Conservation (phyloP, 1,140 invertebrate species). For the Drosophila mauritiana region DNA sequence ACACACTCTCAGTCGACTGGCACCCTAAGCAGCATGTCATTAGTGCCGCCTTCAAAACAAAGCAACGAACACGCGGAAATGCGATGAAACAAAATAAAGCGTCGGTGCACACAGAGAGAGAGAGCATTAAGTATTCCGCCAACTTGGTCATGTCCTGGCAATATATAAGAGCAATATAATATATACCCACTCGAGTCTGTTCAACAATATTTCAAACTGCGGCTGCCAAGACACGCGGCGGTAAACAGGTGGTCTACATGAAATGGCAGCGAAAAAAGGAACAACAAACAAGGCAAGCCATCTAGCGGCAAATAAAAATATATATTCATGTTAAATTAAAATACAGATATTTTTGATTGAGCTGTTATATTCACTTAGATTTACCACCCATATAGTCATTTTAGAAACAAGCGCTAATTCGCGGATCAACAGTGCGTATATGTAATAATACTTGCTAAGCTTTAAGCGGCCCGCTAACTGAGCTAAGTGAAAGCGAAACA, state of each 20-base stretch:
- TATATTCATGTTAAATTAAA: neutral
- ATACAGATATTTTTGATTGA: neutral
- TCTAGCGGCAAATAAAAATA: neutral
- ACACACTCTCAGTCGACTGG: constrained; percentile 18
- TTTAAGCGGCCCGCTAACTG: constrained; percentile 23
- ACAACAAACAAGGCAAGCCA: neutral
- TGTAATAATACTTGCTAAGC: constrained; percentile 29
- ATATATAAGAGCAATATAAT: constrained; percentile 1
- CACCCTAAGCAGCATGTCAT: constrained; percentile 59
- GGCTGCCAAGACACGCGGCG: neutral
- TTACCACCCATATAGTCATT: neutral
- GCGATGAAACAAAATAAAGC: constrained; percentile 20
- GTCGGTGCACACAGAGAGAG: neutral
- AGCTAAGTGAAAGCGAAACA: neutral
- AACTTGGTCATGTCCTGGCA: constrained; percentile 23
- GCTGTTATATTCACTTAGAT: neutral
- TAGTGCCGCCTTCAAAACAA: constrained; percentile 48
- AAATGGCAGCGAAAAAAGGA: neutral
- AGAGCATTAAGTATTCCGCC: constrained; percentile 26
- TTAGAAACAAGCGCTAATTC: neutral
- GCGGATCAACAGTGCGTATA: constrained; percentile 29
- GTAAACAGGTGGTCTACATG: neutral
- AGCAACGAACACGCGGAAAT: constrained; percentile 24
- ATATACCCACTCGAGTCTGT: constrained; percentile 14
- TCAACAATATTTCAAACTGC: constrained; percentile 3